Evolutionary conservation across 2,113 vertebrate genomes (phyloP).

Genomic region (Prochilodus magdalenae): DNA sequence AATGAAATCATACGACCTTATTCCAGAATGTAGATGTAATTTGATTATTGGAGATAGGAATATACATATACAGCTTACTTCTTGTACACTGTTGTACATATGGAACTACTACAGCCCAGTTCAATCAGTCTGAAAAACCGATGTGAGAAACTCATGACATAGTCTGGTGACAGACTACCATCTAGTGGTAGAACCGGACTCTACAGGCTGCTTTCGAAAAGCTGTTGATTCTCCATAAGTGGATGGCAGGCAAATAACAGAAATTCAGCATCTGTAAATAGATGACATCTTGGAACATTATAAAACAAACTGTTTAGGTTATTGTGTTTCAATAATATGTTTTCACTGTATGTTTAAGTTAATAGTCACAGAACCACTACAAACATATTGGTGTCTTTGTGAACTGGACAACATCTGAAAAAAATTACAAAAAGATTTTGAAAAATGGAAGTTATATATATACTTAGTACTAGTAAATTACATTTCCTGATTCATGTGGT

Average conservation of each 20-base stretch:
- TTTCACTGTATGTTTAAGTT: too few species aligned
- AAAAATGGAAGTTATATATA: too few species aligned
- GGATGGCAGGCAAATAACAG: neutral
- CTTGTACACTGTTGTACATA: neutral
- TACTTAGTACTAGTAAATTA: too few species aligned
- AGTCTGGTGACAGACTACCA: slow-evolving; percentile 35
- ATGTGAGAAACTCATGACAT: neutral
- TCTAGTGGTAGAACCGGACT: slow-evolving; percentile 48
- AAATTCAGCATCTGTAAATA: neutral
- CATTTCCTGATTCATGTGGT: too few species aligned
- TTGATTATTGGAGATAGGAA: neutral
- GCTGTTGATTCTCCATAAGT: neutral
- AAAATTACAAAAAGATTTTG: too few species aligned
- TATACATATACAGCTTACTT: neutral
- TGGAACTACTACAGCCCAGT: too few species aligned
- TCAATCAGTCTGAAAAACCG: neutral
- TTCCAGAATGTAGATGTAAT: too few species aligned
- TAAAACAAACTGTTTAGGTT: too few species aligned
- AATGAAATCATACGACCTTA: too few species aligned
- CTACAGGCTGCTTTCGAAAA: neutral
- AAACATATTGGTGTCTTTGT: neutral
- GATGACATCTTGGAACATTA: too few species aligned
- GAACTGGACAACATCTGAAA: neutral
- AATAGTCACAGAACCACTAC: neutral
- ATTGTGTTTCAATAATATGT: too few species aligned